Evolutionary conservation across 2,888 invertebrate species (phyloP).

Genomic region (Acrobasis consociella): DNA sequence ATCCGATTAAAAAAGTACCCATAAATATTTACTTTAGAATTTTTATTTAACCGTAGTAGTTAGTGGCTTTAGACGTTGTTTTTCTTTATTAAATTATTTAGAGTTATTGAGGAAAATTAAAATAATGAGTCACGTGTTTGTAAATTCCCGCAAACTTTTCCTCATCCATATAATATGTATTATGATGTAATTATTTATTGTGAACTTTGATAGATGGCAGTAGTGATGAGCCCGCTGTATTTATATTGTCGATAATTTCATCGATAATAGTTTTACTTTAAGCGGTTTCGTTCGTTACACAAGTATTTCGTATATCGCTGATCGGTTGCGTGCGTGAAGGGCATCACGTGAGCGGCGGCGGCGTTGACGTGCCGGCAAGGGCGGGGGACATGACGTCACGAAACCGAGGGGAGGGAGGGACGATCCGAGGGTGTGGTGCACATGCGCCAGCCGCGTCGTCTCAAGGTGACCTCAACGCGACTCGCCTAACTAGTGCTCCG

Average conservation of each 20-base stretch:
- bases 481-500: constrained; percentile 59
- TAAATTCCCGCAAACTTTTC: not conserved
- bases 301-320: constrained; percentile 43
- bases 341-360: constrained; percentile 61
- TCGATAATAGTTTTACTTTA: not conserved
- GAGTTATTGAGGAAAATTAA: not conserved
- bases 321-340: constrained; percentile 60
- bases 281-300: constrained; percentile 37
- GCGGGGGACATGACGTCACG: constrained; percentile 63
- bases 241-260: not conserved
- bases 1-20: not conserved
- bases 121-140: not conserved
- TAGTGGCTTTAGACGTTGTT: not conserved
- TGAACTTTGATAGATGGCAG: not conserved
- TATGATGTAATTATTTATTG: not conserved
- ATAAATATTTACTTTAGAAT: not conserved
- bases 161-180: not conserved
- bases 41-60: not conserved
- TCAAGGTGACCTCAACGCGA: constrained; percentile 74
- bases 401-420: constrained; percentile 44
- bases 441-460: constrained; percentile 70
- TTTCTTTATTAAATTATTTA: not conserved
- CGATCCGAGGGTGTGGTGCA: constrained; percentile 78
- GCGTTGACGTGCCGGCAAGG: constrained; percentile 35
- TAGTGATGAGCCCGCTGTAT: not conserved